Evolutionary conservation across 2,888 invertebrate species (phyloP), one percentile per base, ranked within the genome.

Genomic region (Colostygia pectinataria): DNA sequence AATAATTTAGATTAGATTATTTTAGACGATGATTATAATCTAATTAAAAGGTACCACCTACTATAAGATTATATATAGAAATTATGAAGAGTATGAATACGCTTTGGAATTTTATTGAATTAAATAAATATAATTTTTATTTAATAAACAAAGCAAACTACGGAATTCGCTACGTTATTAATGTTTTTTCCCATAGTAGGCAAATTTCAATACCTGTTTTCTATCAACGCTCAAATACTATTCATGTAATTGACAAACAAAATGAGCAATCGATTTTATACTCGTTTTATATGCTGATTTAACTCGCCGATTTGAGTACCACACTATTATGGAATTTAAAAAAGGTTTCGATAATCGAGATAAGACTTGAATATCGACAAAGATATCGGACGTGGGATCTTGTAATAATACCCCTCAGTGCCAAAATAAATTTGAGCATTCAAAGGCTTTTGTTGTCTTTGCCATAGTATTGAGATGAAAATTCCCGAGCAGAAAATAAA

Each of bases 381-480:
- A 61, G 62, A 63, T 66, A 62, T 63, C 63, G 61, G 49, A 59
- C 62, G 53, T 65, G 61, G 65, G 61, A 71, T 70, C 68, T 64
- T 53, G 40, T 80, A 82, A 81, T 82, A 77, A 80, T 71, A 73
- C 70, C 68, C 66, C 61, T 63, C 55, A 57, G 42, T 51, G 66
- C 69, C 68, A 46, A 76, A 77, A 77, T 71, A 65, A 71, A 70
- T 75, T 74, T 69, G 61, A 49, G 63, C 58, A 68, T 73, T 72
- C 64, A 68, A 68, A 65, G 54, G 55, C 59, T 61, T 71, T 59
- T 60, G 45, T 50, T 48, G 24, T 43, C 18, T 51, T 12, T 12
- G 31, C 44, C 45, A 48, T 39, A 28, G 23, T 43, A 49, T 61
- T 42, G 39, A 57, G 54, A 60, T 53, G 18, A 29, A 39, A 4